These are phyloP conservation scores for Tetanocera ferruginea DNA, from an alignment of 2,888 invertebrate genomes.

Conservation along the genomic window DNA sequence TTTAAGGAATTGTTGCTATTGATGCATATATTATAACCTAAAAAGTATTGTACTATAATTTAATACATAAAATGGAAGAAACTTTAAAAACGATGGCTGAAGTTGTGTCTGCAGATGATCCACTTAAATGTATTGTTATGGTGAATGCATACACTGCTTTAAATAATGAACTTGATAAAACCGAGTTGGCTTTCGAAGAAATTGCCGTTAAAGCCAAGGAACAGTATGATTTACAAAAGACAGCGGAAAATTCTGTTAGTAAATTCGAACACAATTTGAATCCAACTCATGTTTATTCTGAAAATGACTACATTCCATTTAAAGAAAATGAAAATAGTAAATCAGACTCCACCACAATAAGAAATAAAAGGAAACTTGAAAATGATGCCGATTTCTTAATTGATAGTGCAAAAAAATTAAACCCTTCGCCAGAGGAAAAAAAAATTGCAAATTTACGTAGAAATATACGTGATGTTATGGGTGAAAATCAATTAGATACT, in stretches of 20 bases:
- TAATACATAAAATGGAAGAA: background rate
- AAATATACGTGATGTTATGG: conserved; percentile 94
- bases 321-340: background rate
- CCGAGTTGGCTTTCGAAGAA: background rate
- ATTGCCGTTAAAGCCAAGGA: background rate
- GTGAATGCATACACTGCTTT: background rate
- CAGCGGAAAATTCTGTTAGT: background rate
- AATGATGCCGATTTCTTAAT: background rate
- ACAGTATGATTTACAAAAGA: background rate
- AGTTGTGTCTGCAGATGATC: background rate
- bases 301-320: background rate
- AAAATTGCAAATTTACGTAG: conserved; percentile 77
- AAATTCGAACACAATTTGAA: background rate
- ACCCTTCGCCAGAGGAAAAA: conserved; percentile 56
- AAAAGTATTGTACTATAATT: too few relatives aligned
- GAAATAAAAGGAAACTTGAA: conserved; percentile 23
- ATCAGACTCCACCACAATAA: background rate
- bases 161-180: background rate
- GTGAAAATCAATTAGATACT: conserved; percentile 92
- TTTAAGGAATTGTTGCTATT: too few relatives aligned
- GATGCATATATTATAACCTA: too few relatives aligned
- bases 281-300: background rate
- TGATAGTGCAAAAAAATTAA: conserved; percentile 6
- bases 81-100: background rate
- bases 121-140: background rate